These are phyloP conservation scores for Nemurella pictetii DNA, from an alignment of 2,888 invertebrate genomes.

Conservation along the genomic window DNA sequence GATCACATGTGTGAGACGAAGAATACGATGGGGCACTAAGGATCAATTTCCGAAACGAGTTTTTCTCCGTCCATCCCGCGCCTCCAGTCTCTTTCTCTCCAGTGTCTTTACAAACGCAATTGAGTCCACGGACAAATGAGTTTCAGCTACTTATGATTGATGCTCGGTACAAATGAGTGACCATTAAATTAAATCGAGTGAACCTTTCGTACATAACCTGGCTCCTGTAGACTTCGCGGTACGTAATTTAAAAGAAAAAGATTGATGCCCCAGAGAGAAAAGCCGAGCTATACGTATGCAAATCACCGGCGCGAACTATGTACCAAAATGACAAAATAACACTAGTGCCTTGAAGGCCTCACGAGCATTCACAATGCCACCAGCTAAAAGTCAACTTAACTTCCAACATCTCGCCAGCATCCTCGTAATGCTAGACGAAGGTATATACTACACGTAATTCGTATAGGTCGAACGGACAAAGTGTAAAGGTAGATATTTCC, in stretches of 20 bases:
- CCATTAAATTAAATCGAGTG: not conserved
- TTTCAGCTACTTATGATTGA: not conserved
- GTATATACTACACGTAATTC: too few relatives aligned
- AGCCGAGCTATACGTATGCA: not conserved
- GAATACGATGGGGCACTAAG: not conserved
- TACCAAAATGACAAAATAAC: not conserved
- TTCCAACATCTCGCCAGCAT: not conserved
- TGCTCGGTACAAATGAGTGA: not conserved
- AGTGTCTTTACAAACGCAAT: not conserved
- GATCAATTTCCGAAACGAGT: not conserved
- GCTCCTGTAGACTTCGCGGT: not conserved
- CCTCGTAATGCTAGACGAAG: not conserved
- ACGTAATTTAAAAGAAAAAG: not conserved
- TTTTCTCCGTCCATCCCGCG: not conserved
- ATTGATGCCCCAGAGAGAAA: not conserved
- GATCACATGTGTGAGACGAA: not conserved
- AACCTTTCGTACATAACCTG: not conserved
- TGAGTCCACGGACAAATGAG: not conserved
- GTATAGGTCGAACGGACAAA: not conserved
- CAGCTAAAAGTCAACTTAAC: not conserved
- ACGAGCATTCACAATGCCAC: not conserved
- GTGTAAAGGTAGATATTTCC: not conserved
- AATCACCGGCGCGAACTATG: not conserved
- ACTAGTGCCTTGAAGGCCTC: not conserved
- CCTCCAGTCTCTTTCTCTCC: too few relatives aligned